Base-by-base conservation (phyloP, 2,797 vertebrate genomes). In the Aldrovandia affinis region DNA sequence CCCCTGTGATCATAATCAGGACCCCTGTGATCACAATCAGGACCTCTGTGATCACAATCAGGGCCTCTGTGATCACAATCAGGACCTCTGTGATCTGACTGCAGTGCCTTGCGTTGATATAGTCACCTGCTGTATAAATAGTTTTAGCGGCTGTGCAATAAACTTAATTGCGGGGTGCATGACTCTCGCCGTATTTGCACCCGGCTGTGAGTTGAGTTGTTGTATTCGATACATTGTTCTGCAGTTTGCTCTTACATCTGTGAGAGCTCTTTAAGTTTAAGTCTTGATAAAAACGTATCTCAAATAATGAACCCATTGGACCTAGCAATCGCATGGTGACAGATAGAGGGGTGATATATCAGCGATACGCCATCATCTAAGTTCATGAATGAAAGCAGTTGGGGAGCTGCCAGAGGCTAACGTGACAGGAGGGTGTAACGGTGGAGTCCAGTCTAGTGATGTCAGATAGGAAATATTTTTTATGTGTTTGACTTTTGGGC, bases 401-500 rank as follows among this genome's bases (percentile, higher is more conserved):
- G 42, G 10, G 12, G 14, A 14, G 30, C 25, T 63, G 39, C 50
- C 59, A 65, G 36, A 68, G 22, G 25, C 39, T 4, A 44, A 10
- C 50, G 52, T 15, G 33, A 5, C 42, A 68, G 25, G 25, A n/a
- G 33, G 61, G 39, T 47, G 25, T 68, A 50, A n/a, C 81, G 30
- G 33, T 10, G 22, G 7, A 15, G 15, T 18, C 30, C 30, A 28
- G 42, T 14, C 8, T 54, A 81, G n/a, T 50, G 15, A 44, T 22
- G n/a, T 47, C 68, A 81, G 36, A 84, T 42, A 25, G 50, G 75
- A 33, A 50, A 28, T 81, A 8, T 36, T 85, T 73, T 59, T 59
- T 9, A 47, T 12, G 28, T 84, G 57, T 84, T 84, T 86, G 81
- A 12, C 70, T 57, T 84, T 83, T 15, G n/a, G 85, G 79, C 54